Base-by-base conservation (phyloP, 2,113 vertebrate genomes). In the Melanerpes aurifrons region DNA sequence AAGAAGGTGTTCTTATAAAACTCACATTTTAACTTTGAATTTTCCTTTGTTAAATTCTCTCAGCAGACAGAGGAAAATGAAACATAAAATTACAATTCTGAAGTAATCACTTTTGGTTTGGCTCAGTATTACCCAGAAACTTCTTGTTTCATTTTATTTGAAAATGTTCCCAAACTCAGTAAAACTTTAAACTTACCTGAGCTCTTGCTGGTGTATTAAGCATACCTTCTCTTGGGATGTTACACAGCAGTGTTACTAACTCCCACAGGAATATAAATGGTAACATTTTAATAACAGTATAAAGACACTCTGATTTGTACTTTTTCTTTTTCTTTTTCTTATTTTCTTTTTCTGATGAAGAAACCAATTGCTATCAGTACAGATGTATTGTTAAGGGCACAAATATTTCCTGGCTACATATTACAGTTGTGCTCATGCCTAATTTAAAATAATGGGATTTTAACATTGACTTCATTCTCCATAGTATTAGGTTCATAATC, bases 21-120 rank as follows among this genome's bases (percentile, higher is more conserved):
- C 71, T 71, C 86, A 89, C 32, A 53, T 94, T 97, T 97, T 95
- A 86, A 47, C 96, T 97, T 79, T 94, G 94, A 89, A 89, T 87
- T 96, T 96, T 93, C 93, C 93, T 96, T 97, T 96, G 91, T 56
- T 56, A 56, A 57, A 57, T 29, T 29, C 37, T 64, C 78, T 63
- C 87, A 66, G 45, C 73, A 78, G 80, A 87, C 1, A 87, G 84
- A 92, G 82, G 48, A 78, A 70, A 87, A 74, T 66, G 69, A 73
- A 90, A 82, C 68, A 90, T 96, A 89, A 97, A 97, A 95, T 84
- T 81, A 37, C 69, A 82, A 43, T 73, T 62, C 72, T 95, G 81
- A 93, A 89, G 45, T 85, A 87, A 86, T 87, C 79, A 67, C 85
- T 92, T 95, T 85, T 87, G 35, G n/a, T 78, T 85, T 95, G 70